Percentiles rank a stretch among this genome's conserved stretches.
phyloP scores from a whole-genome alignment of 2,113 vertebrate species.

The Miniopterus natalensis region DNA sequence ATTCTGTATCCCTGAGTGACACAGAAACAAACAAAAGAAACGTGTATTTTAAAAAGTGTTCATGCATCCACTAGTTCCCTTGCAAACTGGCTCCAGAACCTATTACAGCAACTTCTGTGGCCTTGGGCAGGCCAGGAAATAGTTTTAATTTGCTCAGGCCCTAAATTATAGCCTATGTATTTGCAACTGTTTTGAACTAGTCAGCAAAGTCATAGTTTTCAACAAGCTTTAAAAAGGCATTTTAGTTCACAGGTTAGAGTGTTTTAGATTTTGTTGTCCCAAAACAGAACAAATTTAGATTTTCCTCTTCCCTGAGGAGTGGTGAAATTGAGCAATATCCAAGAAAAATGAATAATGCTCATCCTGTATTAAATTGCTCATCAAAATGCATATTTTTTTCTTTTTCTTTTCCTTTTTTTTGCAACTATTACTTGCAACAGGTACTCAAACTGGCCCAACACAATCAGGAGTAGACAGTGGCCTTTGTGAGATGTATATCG shows the following conservation, averaged over 20 bases:
- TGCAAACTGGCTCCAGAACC: constrained; percentile 61
- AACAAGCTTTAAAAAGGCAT: constrained; percentile 75
- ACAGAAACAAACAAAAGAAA: constrained; percentile 57
- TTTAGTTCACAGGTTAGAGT: constrained; percentile 67
- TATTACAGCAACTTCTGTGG: constrained; percentile 74
- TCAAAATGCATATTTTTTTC: neutral
- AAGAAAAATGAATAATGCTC: constrained; percentile 67
- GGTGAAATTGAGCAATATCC: constrained; percentile 55
- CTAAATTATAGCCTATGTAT: constrained; percentile 78
- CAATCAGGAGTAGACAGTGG: neutral
- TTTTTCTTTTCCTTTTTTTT: neutral
- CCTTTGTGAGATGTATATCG: neutral
- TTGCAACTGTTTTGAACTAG: constrained; percentile 73
- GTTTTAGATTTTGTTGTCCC: constrained; percentile 55
- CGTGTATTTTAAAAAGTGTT: neutral
- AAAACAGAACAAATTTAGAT: constrained; percentile 71
- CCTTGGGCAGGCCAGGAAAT: constrained; percentile 73
- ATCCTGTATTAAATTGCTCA: constrained; percentile 61
- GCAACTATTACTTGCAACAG: constrained; percentile 6
- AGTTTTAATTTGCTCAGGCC: constrained; percentile 76
- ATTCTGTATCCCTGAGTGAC: constrained; percentile 40
- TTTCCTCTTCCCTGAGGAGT: constrained; percentile 50
- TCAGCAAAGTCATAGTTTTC: constrained; percentile 76
- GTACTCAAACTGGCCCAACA: neutral
- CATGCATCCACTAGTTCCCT: constrained; percentile 54